Evolutionary conservation across 2,113 vertebrate species (phyloP), one percentile per base, ranked within the genome.

Genomic region (Podocnemis expansa): DNA sequence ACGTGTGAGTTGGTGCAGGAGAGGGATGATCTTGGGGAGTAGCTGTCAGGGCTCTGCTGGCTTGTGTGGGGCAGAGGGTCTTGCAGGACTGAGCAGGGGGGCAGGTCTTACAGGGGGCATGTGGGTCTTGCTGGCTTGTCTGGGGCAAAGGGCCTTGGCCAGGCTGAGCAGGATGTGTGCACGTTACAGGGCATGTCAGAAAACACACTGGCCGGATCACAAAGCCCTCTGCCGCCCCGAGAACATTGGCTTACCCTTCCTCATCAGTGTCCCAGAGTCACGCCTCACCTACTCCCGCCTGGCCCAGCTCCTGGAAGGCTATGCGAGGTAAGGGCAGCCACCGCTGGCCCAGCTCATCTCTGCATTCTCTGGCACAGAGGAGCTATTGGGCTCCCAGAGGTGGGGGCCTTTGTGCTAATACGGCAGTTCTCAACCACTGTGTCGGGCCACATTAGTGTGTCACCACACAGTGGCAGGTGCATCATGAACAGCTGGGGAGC

Each of bases 191-290:
- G 95, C 96, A 3, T 99, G 99, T 95, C 99, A 99, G 98, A 99
- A 98, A 97, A 99, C 97, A 31, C 99, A 99, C 91, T 99, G 99
- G 99, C 98, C 99, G 83, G 98, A 98, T 95, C 99, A 99, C 96
- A 99, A 99, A 97, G 96, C 97, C 79, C 96, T 98, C 43, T 99
- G 99, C 96, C 98, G 98, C 58, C 98, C 99, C 0, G 99, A 99
- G 97, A 99, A 99, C 51, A 99, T 99, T 8, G 99, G 99, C 51
- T 98, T 98, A 94, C 99, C 99, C 1, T 99, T 99, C 98, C 96
- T 99, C 95, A 98, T 99, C 97, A 99, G 99, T 0, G 98, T 99
- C 38, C 99, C 99, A 0, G 98, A 99, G 96, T 99, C 99, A 41
- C 99, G 99, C 31, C 98, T 99, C 94, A 99, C 98, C 43, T 99